phyloP scores from a whole-genome alignment of 2,797 vertebrate genomes.

The Amblyopsis hoosieri region DNA sequence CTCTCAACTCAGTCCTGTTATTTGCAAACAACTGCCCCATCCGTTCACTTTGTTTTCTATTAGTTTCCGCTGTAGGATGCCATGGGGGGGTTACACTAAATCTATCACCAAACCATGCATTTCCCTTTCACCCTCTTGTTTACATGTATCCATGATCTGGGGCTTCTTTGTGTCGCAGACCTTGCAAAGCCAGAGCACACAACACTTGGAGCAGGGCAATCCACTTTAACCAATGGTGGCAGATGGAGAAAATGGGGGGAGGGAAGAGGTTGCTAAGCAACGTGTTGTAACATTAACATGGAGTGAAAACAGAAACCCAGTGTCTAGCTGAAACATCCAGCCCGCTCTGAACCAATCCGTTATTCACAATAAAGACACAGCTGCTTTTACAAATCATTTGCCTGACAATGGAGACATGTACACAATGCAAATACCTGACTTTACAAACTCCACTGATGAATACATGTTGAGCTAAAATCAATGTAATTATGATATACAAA shows the following conservation, averaged over 20 bases:
- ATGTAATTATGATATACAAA: not conserved
- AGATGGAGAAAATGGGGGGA: conserved; percentile 39
- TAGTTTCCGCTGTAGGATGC: conserved; percentile 28
- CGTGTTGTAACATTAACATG: conserved; percentile 71
- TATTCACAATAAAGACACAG: conserved; percentile 39
- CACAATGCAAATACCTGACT: not conserved
- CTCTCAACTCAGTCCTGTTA: conserved; percentile 8
- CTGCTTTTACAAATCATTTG: conserved; percentile 19
- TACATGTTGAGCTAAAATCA: not conserved
- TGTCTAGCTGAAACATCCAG: conserved; percentile 58
- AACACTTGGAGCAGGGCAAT: conserved; percentile 57
- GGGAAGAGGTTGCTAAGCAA: conserved; percentile 69
- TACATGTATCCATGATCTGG: conserved; percentile 51
- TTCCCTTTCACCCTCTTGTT: conserved; percentile 68
- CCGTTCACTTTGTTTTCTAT: conserved; percentile 39
- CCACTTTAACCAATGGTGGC: conserved; percentile 59
- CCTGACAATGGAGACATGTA: conserved; percentile 1
- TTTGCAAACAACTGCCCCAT: conserved; percentile 35
- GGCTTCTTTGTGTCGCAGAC: conserved; percentile 53
- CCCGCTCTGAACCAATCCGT: conserved; percentile 34
- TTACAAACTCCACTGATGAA: not conserved
- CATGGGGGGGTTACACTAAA: conserved; percentile 42
- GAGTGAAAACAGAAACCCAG: conserved; percentile 73
- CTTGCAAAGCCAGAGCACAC: conserved; percentile 60
- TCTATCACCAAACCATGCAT: conserved; percentile 68